Base-by-base conservation (phyloP, 2,797 vertebrate species). In the Pampus argenteus region DNA sequence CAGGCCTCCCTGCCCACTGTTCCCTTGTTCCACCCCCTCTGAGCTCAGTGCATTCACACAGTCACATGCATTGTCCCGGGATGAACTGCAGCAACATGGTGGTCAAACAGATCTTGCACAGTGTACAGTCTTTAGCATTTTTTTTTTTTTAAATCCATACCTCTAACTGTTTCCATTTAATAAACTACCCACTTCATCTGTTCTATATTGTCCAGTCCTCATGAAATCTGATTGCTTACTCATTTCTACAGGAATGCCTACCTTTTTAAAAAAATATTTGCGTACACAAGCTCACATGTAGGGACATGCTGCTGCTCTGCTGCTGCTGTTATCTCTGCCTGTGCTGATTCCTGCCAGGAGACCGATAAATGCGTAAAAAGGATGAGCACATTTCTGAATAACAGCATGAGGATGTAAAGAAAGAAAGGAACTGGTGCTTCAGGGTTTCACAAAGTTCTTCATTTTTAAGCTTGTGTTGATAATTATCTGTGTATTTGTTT, bases 61-160 rank as follows among this genome's bases (percentile, higher is more conserved):
- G 84, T 76, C 76, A 50, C 75, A 69, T 64, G 63, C 82, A 76
- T 91, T 91, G 90, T 90, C 89, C 86, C 70, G 67, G 82, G 73
- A 83, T 87, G 84, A 89, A 85, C 90, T 64, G 62, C 77, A 66
- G 78, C 79, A 83, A 55, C 72, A 54, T 42, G 81, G 78, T 58
- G 70, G 68, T 38, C 26, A 4, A 38, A 31, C 64, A 57, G 56
- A 76, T 67, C 84, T 57, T 56, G 31, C 45, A 67, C 69, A 44
- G 50, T 2, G 29, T 61, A 25, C 71, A 75, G 45, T 56, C 62
- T 44, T n/a, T 50, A n/a, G 64, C 66, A 57, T n/a, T 29, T 38
- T 61, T 31, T 31, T 4, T 31, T 31, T 31, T 31, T 44, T 65
- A 11, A 59, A 71, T 57, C 25, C 28, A 23, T 58, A 75, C 23